These are phyloP conservation scores for Dendrophyllia cribrosa DNA, from an alignment of 64 coral and sea anemone genomes.

Conservation along the genomic window DNA sequence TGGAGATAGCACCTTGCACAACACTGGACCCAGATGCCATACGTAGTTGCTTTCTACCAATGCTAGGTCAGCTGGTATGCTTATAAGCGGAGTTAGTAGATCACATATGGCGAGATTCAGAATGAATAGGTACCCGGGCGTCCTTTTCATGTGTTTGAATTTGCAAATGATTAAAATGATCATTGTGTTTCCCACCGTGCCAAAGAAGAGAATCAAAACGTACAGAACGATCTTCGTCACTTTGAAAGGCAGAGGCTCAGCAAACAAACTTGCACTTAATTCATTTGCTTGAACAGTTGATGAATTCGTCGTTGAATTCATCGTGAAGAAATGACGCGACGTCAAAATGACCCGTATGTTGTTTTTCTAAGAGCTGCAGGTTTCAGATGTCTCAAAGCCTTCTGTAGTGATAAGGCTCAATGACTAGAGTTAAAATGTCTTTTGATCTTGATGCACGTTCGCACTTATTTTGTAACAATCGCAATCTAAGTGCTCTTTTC, in stretches of 20 bases:
- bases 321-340: no score
- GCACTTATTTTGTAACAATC: no score
- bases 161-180: slow-evolving; percentile 39
- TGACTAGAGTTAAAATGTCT: no score
- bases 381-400: no score
- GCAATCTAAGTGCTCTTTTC: no score
- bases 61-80: slow-evolving; percentile 57
- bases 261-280: not conserved
- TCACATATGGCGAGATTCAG: slow-evolving; percentile 62
- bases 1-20: slow-evolving; percentile 57
- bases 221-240: slow-evolving; percentile 44
- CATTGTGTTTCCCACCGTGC: slow-evolving; percentile 32
- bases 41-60: slow-evolving; percentile 8
- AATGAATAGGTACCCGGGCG: slow-evolving; percentile 48
- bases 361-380: no score
- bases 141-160: slow-evolving; percentile 29
- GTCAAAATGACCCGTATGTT: no score
- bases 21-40: slow-evolving; percentile 17
- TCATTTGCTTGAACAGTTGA: not conserved
- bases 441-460: no score
- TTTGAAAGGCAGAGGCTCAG: slow-evolving; percentile 48
- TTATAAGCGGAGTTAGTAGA: slow-evolving; percentile 50
- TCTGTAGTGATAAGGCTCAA: no score
- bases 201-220: slow-evolving; percentile 5
- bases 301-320: not conserved